Base-by-base conservation (phyloP, 2,888 invertebrate genomes). In the Tridacna crocea region DNA sequence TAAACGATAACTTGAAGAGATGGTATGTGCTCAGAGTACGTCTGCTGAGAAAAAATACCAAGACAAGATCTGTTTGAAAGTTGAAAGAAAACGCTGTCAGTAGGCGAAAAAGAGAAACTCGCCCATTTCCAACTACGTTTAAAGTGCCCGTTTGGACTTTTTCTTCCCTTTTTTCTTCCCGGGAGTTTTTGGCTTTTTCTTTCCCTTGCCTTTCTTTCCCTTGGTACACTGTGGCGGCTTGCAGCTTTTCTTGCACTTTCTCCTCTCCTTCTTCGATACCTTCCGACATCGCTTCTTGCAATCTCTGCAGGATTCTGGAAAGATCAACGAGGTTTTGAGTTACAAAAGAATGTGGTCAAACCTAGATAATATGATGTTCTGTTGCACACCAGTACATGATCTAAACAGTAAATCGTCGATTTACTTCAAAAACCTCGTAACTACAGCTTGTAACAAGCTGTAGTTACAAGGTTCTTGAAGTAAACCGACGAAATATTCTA, bases 251-350 rank as follows among this genome's bases (percentile, higher is more conserved):
- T n/a, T 70, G 19, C 70, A 70, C 2, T 10, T 24, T 22, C 24
- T 47, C n/a, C 70, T 3, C 17, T 70, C 70, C 13, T 70, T 70
- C n/a, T 48, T 70, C 15, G 70, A 24, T 4, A 48, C 48, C 22
- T 70, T 70, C n/a, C 51, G n/a, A 22, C 70, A 70, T 10, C 48
- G 48, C n/a, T 70, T 48, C 51, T 70, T 70, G 17, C 70, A 70
- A 10, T 70, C 70, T 22, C 48, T 70, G 51, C 70, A 70, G 1
- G 70, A 48, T 22, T 70, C 70, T 70, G 70, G 12, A 46, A 68
- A n/a, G 17, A 68, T n/a, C n/a, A n/a, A n/a, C 24, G 27, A n/a
- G 22, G 22, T 26, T 60, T 11, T 22, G 22, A 22, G 17, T 58
- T 58, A 6, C 58, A 22, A 4, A n/a, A 58, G 58, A n/a, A n/a